phyloP scores from a whole-genome alignment of 2,888 invertebrate genomes.

The Macaria liturata region DNA sequence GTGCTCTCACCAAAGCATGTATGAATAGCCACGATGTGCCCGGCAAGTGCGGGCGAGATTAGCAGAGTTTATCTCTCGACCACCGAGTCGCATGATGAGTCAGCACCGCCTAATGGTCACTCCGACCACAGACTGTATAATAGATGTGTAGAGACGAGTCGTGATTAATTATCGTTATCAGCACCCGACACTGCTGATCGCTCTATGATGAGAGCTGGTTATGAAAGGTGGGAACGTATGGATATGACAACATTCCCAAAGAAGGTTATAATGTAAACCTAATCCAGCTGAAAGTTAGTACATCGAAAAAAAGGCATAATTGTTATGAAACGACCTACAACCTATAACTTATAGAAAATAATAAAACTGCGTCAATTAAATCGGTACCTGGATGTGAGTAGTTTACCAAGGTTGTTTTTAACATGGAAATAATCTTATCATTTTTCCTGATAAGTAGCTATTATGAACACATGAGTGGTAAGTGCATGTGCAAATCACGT shows the following conservation, averaged over 20 bases:
- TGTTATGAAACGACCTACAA: too few relatives aligned
- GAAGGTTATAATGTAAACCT: too few relatives aligned
- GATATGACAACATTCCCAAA: slow-evolving; percentile 26
- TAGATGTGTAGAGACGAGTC: slow-evolving; percentile 34
- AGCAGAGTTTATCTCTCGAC: slow-evolving; percentile 53
- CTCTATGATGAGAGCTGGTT: slow-evolving; percentile 70
- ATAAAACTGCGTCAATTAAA: slow-evolving; percentile 8
- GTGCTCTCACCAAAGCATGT: too few relatives aligned
- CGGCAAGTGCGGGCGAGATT: slow-evolving; percentile 38
- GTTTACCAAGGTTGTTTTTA: slow-evolving; percentile 22
- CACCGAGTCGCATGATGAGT: slow-evolving; percentile 61
- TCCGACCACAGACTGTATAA: slow-evolving; percentile 34
- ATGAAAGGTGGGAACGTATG: slow-evolving; percentile 30
- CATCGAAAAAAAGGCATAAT: too few relatives aligned
- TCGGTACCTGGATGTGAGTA: slow-evolving; percentile 1
- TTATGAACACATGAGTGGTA: slow-evolving; percentile 13
- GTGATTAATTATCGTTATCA: slow-evolving; percentile 80
- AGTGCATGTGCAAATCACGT: slow-evolving; percentile 17
- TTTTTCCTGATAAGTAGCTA: slow-evolving; percentile 18
- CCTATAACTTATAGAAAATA: too few relatives aligned
- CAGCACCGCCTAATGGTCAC: slow-evolving; percentile 77
- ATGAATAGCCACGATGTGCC: too few relatives aligned
- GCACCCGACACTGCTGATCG: slow-evolving; percentile 63
- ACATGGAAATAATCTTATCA: slow-evolving; percentile 30
- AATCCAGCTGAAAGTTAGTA: too few relatives aligned